Base-by-base conservation (phyloP, 2,888 invertebrate species). In the Xestia sexstrigata region DNA sequence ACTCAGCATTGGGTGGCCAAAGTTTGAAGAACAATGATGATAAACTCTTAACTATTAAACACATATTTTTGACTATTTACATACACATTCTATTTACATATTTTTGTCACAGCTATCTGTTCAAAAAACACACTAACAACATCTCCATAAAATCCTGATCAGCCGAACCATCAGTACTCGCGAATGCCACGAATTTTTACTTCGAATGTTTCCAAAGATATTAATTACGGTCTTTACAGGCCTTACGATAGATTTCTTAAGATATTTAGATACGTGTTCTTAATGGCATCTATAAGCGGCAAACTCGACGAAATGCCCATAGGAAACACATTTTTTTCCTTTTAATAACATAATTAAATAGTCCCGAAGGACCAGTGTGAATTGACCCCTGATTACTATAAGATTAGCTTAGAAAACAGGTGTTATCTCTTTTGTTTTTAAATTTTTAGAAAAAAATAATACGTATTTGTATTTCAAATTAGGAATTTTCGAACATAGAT, bases 281-380 rank as follows among this genome's bases (percentile, higher is more conserved):
- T 94, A 95, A 95, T 94, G 93, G 91, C 89, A 78, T 86, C 83
- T 84, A 71, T 88, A 87, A 83, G 83, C 85, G 91, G 89, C 91
- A 90, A 87, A 93, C 89, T 91, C 93, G 94, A 93, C 92, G 90
- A 93, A 93, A 93, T 91, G 89, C 83, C 89, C 88, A 93, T 93
- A 92, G 91, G 87, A 91, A 92, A 93, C 92, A 91, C 92, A 92
- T 92, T 94, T 94, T 93, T 94, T 93, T 91, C 74, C 87, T 93
- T 91, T 93, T 91, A 94, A 94, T 94, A 93, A 93, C 93, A 93
- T 95, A 94, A 95, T 95, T 93, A 94, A 93, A 90, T 89, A 82
- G 86, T 86, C 83, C 86, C 68, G 39, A 73, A 76, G 70, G 67
- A 83, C 89, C 91, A 89, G 60, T 82, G 86, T 88, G 88, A 81